phyloP scores from a whole-genome alignment of 2,888 invertebrate species.

The Melanchra persicariae region DNA sequence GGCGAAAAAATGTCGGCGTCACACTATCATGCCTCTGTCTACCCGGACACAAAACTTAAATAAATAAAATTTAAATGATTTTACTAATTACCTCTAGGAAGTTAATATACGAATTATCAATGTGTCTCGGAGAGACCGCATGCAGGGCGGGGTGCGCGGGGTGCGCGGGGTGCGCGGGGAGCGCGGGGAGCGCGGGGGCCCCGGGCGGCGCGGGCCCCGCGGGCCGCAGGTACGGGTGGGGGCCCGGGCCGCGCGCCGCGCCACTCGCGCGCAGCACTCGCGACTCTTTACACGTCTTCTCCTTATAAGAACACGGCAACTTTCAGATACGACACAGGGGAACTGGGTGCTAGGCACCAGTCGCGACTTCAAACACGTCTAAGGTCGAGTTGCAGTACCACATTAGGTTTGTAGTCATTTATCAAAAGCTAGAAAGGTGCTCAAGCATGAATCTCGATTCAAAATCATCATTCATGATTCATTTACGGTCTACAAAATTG shows the following conservation, averaged over 20 bases:
- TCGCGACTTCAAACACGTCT: neutral
- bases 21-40: neutral
- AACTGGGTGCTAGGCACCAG: neutral
- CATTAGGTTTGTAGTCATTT: conserved; percentile 49
- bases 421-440: neutral
- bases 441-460: neutral
- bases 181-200: conserved; percentile 7
- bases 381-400: neutral
- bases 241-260: conserved; percentile 22
- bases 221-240: conserved; percentile 42
- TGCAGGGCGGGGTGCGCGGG: conserved; percentile 53
- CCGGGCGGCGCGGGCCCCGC: conserved; percentile 18
- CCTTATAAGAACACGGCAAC: conserved; percentile 50
- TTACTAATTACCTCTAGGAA: conserved; percentile 56
- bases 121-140: conserved; percentile 55
- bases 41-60: neutral
- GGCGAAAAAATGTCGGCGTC: neutral
- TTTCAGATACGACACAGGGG: conserved; percentile 28
- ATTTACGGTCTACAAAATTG: too few species aligned
- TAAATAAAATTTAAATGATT: conserved; percentile 24
- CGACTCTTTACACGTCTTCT: conserved; percentile 44
- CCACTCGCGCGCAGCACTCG: conserved; percentile 31
- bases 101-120: conserved; percentile 62
- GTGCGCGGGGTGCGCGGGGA: neutral
- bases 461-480: neutral